Conservation (phyloP, 2,797 vertebrate species). For the Schizothorax lantsangensis region DNA sequence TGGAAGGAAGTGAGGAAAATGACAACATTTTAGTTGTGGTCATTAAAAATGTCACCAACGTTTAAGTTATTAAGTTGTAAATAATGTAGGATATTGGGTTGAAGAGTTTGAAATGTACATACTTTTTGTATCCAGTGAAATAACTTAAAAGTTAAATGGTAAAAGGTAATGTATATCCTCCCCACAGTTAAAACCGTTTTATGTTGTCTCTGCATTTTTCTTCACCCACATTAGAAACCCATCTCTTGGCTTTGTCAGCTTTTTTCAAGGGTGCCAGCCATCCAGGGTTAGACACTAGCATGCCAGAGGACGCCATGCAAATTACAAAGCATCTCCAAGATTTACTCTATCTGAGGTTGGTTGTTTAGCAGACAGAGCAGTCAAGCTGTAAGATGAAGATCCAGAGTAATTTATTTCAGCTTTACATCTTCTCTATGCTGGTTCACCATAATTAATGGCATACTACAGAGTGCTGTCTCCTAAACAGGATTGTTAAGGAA, state of each 20-base stretch:
- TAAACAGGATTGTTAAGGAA: slow-evolving; percentile 74
- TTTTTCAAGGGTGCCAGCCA: slow-evolving; percentile 62
- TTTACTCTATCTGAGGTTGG: slow-evolving; percentile 71
- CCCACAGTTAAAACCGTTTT: slow-evolving; percentile 58
- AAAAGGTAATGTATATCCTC: slow-evolving; percentile 54
- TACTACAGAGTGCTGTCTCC: slow-evolving; percentile 27
- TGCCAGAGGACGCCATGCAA: slow-evolving; percentile 66
- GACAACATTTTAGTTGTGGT: not conserved
- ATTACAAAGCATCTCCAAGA: slow-evolving; percentile 70
- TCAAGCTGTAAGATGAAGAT: slow-evolving; percentile 62
- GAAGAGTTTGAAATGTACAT: not conserved
- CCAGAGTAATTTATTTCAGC: slow-evolving; percentile 58
- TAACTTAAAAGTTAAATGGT: slow-evolving; percentile 24
- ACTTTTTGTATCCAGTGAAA: not conserved
- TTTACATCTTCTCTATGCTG: slow-evolving; percentile 51
- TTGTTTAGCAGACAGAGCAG: slow-evolving; percentile 67
- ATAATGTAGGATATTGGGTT: not conserved
- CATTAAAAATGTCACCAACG: not conserved
- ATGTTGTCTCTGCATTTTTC: slow-evolving; percentile 65
- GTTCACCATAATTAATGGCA: slow-evolving; percentile 68
- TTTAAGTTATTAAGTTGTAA: not conserved
- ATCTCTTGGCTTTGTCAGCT: slow-evolving; percentile 61
- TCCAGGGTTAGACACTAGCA: slow-evolving; percentile 71
- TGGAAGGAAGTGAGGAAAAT: not conserved
- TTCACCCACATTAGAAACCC: slow-evolving; percentile 64